A percentile compares a stretch with the other conserved stretches of the same genome.
These are phyloP conservation scores for Oreochromis mossambicus DNA, from an alignment of 2,797 vertebrate species.

Conservation along the genomic window DNA sequence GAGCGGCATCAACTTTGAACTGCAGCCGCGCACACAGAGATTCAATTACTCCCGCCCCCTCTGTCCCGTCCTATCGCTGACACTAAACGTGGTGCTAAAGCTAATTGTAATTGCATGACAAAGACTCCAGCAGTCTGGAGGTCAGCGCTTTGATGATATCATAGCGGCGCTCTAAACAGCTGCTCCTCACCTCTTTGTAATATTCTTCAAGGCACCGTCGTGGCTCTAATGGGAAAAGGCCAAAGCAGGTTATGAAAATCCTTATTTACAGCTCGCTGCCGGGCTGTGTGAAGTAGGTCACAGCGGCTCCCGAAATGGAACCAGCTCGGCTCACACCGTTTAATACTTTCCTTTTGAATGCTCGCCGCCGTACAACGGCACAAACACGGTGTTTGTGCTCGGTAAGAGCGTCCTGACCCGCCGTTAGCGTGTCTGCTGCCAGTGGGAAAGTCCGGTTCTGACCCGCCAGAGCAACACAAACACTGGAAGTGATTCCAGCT, in stretches of 20 bases:
- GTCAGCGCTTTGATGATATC: conserved; percentile 57
- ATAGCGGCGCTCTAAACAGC: conserved; percentile 36
- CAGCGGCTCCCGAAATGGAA: conserved; percentile 66
- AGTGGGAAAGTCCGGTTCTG: conserved; percentile 22
- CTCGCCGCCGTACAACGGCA: conserved; percentile 33
- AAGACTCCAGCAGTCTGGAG: conserved; percentile 33
- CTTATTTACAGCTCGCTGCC: conserved; percentile 72
- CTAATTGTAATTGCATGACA: conserved; percentile 45
- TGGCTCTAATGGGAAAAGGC: conserved; percentile 73
- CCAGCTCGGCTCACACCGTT: conserved; percentile 53
- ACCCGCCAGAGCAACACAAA: neutral
- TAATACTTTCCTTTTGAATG: conserved; percentile 59
- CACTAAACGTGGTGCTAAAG: conserved; percentile 17
- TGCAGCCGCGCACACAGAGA: neutral
- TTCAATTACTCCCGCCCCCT: neutral
- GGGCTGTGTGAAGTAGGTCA: conserved; percentile 75
- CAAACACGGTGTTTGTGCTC: conserved; percentile 34
- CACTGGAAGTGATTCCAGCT: neutral
- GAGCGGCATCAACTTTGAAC: neutral
- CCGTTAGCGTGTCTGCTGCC: neutral
- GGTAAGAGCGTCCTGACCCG: neutral
- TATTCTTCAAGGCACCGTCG: conserved; percentile 65
- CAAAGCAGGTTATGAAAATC: conserved; percentile 71
- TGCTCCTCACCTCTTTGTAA: conserved; percentile 54
- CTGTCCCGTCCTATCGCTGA: neutral